Evolutionary conservation across 2,888 invertebrate genomes (phyloP), one percentile per base, ranked within the genome.

Genomic region (Hydraecia micacea): DNA sequence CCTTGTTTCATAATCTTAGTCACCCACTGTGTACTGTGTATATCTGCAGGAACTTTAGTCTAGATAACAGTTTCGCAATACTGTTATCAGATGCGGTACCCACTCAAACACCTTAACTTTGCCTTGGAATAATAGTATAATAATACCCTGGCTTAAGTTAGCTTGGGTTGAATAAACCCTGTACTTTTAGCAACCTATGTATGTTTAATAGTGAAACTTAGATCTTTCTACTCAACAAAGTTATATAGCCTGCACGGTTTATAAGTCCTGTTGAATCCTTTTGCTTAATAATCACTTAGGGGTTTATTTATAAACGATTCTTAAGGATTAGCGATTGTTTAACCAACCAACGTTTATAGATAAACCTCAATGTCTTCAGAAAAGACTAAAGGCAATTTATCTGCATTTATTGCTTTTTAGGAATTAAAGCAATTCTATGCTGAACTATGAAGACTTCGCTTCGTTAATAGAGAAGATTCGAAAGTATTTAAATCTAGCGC

Each of bases 81-180:
- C 2, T 46, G 79, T 80, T 85, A 83, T 83, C 82, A 69, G 52
- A 55, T 39, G 60, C 42, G n/a, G 55, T 39, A 32, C 79, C 67
- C 67, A 8, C 58, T 84, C 75, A 42, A 83, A 80, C 67, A 80
- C 62, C 62, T 65, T 25, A 42, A 71, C 85, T 70, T 83, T 80
- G 71, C 39, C 8, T 66, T 36, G 25, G 46, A 60, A 60, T 70
- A 80, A 82, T 71, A 70, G 52, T n/a, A 11, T 65, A 49, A 11
- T 65, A 49, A 70, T 80, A 79, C 62, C 68, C 25, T 28, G 36
- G 21, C 68, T 84, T 63, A 42, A 58, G 70, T 75, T 39, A 25
- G 25, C 55, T 66, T 52, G 63, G 62, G 85, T 80, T 80, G 39
- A 72, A 68, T 74, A 68, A 72, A 80, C 85, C 65, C 65, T 80